Evolutionary conservation across 2,888 invertebrate species (phyloP).

Genomic region (Rhagonycha fulva): DNA sequence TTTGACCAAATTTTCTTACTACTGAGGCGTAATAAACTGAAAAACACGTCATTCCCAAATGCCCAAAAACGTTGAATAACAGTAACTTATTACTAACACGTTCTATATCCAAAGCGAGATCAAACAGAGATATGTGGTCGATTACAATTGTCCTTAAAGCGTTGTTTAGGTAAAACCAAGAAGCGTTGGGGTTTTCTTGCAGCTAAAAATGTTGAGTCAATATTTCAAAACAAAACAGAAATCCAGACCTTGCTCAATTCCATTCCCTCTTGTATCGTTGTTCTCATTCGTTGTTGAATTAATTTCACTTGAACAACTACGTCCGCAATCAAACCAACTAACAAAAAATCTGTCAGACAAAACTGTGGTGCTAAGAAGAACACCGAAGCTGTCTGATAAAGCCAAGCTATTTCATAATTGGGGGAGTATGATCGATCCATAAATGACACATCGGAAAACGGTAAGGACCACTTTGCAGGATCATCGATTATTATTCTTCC

Average conservation of each 20-base stretch:
- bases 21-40: constrained; percentile 3
- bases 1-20: neutral
- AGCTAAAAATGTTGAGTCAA: neutral
- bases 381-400: neutral
- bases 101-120: neutral
- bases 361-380: neutral
- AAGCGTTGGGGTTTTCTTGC: neutral
- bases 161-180: neutral
- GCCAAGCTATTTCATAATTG: constrained; percentile 19
- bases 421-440: constrained; percentile 9
- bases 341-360: neutral
- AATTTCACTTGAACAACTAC: neutral
- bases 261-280: neutral
- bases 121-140: neutral
- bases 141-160: neutral
- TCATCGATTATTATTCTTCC: neutral
- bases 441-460: constrained; percentile 5
- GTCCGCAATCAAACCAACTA: neutral
- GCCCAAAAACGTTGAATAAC: neutral
- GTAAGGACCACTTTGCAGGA: constrained; percentile 1
- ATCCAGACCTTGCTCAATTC: neutral
- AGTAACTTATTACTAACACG: neutral
- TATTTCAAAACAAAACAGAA: neutral
- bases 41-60: constrained; percentile 4
- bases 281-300: neutral